Base-by-base conservation (phyloP, 2,797 vertebrate genomes). In the Darevskia nairensis region DNA sequence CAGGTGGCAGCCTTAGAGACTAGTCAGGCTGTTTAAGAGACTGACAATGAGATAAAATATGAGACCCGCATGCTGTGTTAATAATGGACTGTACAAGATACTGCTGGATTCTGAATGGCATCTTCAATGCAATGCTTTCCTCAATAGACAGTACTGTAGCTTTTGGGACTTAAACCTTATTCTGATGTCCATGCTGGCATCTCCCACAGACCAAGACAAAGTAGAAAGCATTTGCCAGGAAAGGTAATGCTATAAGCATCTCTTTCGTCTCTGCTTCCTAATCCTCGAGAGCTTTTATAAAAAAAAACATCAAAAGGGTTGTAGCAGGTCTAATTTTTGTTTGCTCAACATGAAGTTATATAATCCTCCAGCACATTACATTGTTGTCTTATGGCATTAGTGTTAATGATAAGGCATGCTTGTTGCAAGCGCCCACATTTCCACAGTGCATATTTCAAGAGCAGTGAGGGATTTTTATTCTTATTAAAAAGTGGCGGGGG, bases 391-490 rank as follows among this genome's bases (percentile, higher is more conserved):
- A 88, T 82, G 87, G 92, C 90, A 94, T 94, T 95, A 90, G 90
- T 79, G 74, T 90, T 92, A 95, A 94, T 94, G 82, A 91, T 87
- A 92, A 85, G 90, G 89, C 91, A 72, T 85, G 85, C 84, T 91
- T 93, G 94, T 90, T 95, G 92, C 90, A 93, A 92, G 91, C 86
- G 92, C 94, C 90, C 95, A 86, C 81, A 91, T 94, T 95, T 95
- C 92, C 90, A 32, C 3, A 8, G 94, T 93, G 94, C 86, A 93
- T 89, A 59, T 96, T 96, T 96, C 96, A 96, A 96, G 95, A 95
- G 89, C 89, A 93, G 91, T 93, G 88, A 86, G 88, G 86, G 95
- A 96, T 97, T 97, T 95, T 90, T 66, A 92, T 92, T 23, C 21
- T 94, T 84, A 96, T 95, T 96, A 96, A 92, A 92, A 95, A 91